Percentiles rank a stretch among this genome's conserved stretches.
Evolutionary conservation across 2,888 invertebrate species (phyloP).

Genomic region (Helobdella robusta): DNA sequence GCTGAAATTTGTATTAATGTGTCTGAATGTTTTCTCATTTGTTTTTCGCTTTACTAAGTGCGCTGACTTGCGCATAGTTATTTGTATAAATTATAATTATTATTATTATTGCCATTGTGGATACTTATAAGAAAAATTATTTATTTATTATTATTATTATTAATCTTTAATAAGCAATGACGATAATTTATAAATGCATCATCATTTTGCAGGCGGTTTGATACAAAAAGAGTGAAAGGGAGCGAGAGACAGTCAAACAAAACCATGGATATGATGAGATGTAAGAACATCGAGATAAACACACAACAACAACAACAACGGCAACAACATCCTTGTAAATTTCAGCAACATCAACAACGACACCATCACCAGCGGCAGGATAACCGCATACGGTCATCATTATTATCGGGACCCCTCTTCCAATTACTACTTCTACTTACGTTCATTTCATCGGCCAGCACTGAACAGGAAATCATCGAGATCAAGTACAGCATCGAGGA

Average conservation of each 20-base stretch:
- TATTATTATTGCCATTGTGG: too few relatives aligned
- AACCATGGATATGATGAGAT: not conserved
- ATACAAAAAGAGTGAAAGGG: not conserved
- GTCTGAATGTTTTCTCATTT: too few relatives aligned
- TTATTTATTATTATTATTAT: not conserved
- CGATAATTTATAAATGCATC: too few relatives aligned
- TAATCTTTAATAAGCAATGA: too few relatives aligned
- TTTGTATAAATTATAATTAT: too few relatives aligned
- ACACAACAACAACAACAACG: constrained; percentile 16
- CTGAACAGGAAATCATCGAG: not conserved
- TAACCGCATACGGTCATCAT: constrained; percentile 1
- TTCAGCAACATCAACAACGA: constrained; percentile 13
- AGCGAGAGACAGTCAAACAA: not conserved
- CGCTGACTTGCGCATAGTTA: too few relatives aligned
- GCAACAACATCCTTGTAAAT: too few relatives aligned
- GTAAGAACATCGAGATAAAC: not conserved
- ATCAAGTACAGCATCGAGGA: constrained; percentile 28
- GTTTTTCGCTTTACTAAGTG: too few relatives aligned
- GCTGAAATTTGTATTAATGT: too few relatives aligned
- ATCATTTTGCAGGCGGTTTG: not conserved
- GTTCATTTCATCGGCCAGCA: not conserved
- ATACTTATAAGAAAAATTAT: not conserved
- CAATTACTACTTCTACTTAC: not conserved
- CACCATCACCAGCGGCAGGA: not conserved
- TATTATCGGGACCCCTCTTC: too few relatives aligned